Percentiles rank a stretch among this genome's conserved stretches.
These are phyloP conservation scores for Urechis unicinctus DNA, from an alignment of 2,888 invertebrate genomes.

Conservation along the genomic window DNA sequence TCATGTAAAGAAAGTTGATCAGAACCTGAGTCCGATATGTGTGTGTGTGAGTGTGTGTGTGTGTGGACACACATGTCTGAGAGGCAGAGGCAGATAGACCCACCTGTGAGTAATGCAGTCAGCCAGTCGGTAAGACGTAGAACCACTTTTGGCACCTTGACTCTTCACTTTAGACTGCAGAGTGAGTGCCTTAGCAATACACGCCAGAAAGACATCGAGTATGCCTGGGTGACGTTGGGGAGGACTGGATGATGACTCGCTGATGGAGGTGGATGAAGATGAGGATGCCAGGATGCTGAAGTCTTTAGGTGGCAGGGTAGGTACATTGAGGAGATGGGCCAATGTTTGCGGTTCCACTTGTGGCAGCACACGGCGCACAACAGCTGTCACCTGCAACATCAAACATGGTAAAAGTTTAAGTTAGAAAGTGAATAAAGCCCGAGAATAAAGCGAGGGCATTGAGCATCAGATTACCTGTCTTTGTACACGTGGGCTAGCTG, in stretches of 20 bases:
- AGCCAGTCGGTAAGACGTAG: slow-evolving; percentile 57
- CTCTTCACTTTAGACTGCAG: slow-evolving; percentile 80
- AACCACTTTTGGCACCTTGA: slow-evolving; percentile 42
- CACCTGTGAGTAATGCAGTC: slow-evolving; percentile 28
- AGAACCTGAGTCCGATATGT: too few species aligned
- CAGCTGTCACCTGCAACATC: slow-evolving; percentile 65
- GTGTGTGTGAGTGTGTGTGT: too few species aligned
- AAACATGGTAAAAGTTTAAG: too few species aligned
- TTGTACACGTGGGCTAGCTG: slow-evolving; percentile 89
- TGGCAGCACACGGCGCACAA: slow-evolving; percentile 78
- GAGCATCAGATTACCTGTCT: slow-evolving; percentile 64
- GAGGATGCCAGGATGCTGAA: slow-evolving; percentile 61
- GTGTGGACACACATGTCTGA: too few species aligned
- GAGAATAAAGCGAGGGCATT: not conserved
- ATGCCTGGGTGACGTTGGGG: slow-evolving; percentile 60
- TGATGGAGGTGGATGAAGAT: slow-evolving; percentile 47
- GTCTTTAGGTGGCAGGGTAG: slow-evolving; percentile 66
- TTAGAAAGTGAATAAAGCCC: not conserved
- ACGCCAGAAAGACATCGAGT: slow-evolving; percentile 81
- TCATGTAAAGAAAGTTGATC: too few species aligned
- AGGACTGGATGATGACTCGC: slow-evolving; percentile 30
- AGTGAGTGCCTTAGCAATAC: slow-evolving; percentile 83
- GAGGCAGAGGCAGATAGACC: too few species aligned
- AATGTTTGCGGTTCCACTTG: slow-evolving; percentile 82
- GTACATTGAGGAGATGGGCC: slow-evolving; percentile 69